phyloP scores from a whole-genome alignment of 2,113 vertebrate genomes.

The Neolamprologus modestus region DNA sequence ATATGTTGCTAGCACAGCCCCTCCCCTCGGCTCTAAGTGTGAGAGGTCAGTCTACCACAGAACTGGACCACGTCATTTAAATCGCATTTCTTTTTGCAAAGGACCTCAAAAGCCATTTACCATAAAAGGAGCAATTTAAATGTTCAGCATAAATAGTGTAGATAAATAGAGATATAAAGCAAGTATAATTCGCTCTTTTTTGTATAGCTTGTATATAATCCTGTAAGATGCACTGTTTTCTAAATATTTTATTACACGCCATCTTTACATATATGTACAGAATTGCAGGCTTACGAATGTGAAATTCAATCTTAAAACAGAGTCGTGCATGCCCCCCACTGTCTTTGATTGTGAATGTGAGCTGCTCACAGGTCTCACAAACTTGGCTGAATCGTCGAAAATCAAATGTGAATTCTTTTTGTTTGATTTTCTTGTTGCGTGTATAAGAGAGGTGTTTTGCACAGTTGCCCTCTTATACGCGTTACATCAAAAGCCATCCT shows the following conservation, averaged over 20 bases:
- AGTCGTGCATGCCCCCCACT: background rate
- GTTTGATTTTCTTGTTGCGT: background rate
- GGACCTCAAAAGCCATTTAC: background rate
- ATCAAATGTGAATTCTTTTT: background rate
- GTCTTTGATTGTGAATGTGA: background rate
- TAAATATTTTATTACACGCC: conserved; percentile 43
- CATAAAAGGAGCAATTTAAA: background rate
- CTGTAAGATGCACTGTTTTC: conserved; percentile 57
- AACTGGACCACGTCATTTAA: background rate
- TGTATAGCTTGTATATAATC: conserved; percentile 52
- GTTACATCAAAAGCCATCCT: background rate
- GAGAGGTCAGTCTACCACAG: background rate
- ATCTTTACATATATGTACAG: conserved; percentile 39
- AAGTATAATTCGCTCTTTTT: background rate
- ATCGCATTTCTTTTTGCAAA: background rate
- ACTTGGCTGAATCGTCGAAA: background rate
- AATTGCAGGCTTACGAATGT: conserved; percentile 30
- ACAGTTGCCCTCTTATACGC: conserved; percentile 26
- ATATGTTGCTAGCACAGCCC: background rate
- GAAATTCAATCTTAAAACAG: conserved; percentile 4
- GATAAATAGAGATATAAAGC: background rate
- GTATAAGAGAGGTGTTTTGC: conserved; percentile 31
- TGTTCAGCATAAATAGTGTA: background rate
- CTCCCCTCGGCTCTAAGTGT: background rate
- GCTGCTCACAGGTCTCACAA: background rate